phyloP scores from a whole-genome alignment of 2,113 vertebrate genomes.

The Benitochromis conjunctus region DNA sequence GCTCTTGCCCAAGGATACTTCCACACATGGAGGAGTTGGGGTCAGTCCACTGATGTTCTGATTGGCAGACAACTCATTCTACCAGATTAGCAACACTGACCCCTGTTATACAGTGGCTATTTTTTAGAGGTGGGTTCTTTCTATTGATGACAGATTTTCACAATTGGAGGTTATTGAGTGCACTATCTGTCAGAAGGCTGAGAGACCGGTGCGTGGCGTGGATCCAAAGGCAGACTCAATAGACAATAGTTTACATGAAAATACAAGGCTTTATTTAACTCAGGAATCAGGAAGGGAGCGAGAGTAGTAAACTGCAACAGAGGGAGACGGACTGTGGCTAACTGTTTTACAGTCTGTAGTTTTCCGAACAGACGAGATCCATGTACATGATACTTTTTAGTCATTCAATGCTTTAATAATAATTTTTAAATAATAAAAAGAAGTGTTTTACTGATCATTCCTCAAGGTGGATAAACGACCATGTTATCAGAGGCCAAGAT shows the following conservation, averaged over 20 bases:
- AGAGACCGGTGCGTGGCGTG: neutral
- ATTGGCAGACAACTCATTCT: neutral
- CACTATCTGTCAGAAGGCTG: neutral
- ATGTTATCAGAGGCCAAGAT: no score
- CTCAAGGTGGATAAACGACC: no score
- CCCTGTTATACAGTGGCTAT: no score
- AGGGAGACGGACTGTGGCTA: no score
- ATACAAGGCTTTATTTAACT: neutral
- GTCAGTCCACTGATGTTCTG: neutral
- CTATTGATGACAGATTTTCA: neutral
- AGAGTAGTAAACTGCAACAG: neutral
- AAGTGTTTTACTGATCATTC: no score
- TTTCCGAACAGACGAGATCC: no score
- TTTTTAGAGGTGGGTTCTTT: neutral
- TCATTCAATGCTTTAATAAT: no score
- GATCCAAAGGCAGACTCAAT: neutral
- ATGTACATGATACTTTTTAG: no score
- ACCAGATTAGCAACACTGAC: no score
- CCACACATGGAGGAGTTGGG: neutral
- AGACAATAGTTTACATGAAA: neutral
- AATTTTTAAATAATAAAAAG: no score
- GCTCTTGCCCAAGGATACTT: neutral
- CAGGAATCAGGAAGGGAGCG: neutral
- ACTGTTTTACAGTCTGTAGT: no score
- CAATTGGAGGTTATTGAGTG: neutral